A percentile compares a stretch with the other conserved stretches of the same genome.
phyloP scores from a whole-genome alignment of 1,140 invertebrate species.

The Streblospio benedicti region DNA sequence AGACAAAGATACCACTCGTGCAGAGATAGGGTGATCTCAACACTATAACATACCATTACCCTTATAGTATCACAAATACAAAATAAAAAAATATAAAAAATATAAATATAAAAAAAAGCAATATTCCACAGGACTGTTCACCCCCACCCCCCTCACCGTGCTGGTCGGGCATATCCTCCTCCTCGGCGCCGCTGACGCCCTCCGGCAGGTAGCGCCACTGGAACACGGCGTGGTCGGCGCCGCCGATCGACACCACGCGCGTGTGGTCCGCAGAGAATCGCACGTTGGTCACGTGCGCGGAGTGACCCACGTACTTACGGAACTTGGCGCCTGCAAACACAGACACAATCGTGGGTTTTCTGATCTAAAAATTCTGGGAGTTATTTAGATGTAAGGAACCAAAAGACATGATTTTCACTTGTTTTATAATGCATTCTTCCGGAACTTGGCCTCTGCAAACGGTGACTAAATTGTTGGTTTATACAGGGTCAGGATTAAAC shows the following conservation, averaged over 20 bases:
- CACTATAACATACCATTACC: too few relatives aligned
- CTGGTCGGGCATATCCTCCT: constrained; percentile 19
- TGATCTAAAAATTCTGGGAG: too few relatives aligned
- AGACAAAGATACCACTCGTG: too few relatives aligned
- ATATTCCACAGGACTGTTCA: neutral
- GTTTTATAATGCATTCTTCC: too few relatives aligned
- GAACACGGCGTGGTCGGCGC: constrained; percentile 47
- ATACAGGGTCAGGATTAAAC: too few relatives aligned
- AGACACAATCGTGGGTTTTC: neutral
- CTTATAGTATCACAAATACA: too few relatives aligned
- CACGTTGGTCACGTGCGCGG: constrained; percentile 47
- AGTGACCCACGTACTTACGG: constrained; percentile 47
- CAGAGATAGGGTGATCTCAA: too few relatives aligned
- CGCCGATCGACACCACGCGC: constrained; percentile 42
- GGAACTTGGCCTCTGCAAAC: too few relatives aligned
- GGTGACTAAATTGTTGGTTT: too few relatives aligned
- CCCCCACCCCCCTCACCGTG: neutral
- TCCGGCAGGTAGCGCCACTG: constrained; percentile 42
- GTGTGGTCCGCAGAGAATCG: constrained; percentile 42
- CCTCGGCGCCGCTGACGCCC: constrained; percentile 20
- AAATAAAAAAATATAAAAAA: too few relatives aligned
- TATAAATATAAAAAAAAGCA: neutral
- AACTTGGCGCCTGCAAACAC: constrained; percentile 41
- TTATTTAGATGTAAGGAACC: neutral
- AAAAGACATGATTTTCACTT: too few relatives aligned